Conservation (phyloP, 37 sponge, comb jelly and placozoan species). For the Spongilla lacustris region DNA sequence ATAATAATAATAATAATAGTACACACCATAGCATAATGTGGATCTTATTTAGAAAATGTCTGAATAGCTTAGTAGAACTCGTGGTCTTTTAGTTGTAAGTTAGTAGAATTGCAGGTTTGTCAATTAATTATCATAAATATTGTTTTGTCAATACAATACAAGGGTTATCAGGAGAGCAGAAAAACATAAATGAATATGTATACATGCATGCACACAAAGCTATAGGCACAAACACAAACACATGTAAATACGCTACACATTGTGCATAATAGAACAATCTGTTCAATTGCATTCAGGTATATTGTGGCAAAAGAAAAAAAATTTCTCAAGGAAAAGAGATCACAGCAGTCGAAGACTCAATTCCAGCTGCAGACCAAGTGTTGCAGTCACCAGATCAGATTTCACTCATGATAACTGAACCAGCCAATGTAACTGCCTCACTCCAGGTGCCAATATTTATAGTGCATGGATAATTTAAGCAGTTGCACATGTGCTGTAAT, state of each 20-base stretch:
- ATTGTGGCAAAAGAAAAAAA: neutral
- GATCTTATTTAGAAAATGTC: neutral
- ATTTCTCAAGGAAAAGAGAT: neutral
- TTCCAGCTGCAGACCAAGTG: neutral
- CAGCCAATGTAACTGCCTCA: slow-evolving; percentile 1
- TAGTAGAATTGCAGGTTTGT: neutral
- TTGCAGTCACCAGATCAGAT: slow-evolving; percentile 1
- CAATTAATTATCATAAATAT: neutral
- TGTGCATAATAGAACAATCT: neutral
- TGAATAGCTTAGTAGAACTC: neutral
- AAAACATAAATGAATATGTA: slow-evolving; percentile 1
- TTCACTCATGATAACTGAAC: slow-evolving; percentile 1
- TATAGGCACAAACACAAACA: slow-evolving; percentile 1
- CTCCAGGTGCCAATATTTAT: slow-evolving; percentile 1
- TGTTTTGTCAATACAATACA: slow-evolving; percentile 1
- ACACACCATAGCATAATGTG: neutral
- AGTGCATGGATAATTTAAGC: slow-evolving; percentile 1
- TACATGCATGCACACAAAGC: neutral
- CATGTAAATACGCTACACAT: neutral
- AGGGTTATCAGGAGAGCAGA: neutral
- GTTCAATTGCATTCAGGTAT: neutral
- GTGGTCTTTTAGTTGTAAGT: neutral
- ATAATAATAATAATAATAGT: neutral
- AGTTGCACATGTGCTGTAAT: slow-evolving; percentile 1
- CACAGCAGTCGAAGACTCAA: neutral